Conservation (phyloP, 2,888 invertebrate species). For the Leucophenga maculata region DNA sequence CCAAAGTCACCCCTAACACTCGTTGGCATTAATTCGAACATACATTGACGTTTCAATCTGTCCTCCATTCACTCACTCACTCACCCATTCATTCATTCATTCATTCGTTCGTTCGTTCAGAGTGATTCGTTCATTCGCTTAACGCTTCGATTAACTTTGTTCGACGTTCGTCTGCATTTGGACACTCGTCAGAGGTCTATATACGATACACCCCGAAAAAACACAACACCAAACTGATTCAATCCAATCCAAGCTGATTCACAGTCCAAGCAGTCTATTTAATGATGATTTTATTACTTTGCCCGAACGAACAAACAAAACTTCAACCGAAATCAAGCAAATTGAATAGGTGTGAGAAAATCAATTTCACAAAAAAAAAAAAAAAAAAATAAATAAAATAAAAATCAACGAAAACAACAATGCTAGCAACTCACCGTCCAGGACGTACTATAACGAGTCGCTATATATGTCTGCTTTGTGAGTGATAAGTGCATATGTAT, state of each 20-base stretch:
- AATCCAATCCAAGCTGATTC: no score
- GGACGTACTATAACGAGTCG: neutral
- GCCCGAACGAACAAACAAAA: constrained; percentile 38
- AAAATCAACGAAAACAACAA: neutral
- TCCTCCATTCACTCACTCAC: neutral
- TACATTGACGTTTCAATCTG: no score
- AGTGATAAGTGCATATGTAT: no score
- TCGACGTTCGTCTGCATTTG: neutral
- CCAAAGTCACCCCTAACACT: neutral
- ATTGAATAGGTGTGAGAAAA: constrained; percentile 51
- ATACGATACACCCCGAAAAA: no score
- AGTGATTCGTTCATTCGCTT: neutral
- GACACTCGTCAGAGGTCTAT: neutral
- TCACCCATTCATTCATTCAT: neutral
- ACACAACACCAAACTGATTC: no score
- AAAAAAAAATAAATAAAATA: neutral
- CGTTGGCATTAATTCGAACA: neutral
- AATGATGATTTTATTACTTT: constrained; percentile 50
- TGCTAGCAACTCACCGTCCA: neutral
- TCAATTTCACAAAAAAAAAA: constrained; percentile 47
- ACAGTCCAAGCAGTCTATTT: constrained; percentile 7
- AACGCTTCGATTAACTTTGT: constrained; percentile 15
- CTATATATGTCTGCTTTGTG: neutral
- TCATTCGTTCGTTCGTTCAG: neutral
- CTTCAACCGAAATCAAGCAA: constrained; percentile 42